Conservation (phyloP, 2,113 vertebrate species). For the Indicator indicator region DNA sequence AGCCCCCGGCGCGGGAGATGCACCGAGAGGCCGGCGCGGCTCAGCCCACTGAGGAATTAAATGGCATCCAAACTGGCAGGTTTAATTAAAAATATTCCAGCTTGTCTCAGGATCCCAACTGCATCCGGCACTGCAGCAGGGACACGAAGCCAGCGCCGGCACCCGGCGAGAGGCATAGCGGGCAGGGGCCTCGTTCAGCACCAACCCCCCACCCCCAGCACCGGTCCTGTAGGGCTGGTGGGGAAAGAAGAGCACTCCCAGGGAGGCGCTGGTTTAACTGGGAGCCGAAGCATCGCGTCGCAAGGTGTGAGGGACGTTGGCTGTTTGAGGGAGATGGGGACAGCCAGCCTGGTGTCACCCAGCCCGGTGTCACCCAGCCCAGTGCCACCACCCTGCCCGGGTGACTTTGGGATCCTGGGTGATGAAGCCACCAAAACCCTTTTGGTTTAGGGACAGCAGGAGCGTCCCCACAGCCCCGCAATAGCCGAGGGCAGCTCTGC, state of each 20-base stretch:
- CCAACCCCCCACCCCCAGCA: not conserved
- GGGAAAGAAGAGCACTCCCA: not conserved
- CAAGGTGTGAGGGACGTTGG: not conserved
- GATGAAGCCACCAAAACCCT: rapidly evolving
- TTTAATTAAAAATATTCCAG: constrained; percentile 60
- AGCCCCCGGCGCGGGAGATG: not conserved
- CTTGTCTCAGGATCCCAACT: constrained; percentile 12
- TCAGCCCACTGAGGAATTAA: constrained; percentile 39
- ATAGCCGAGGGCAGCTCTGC: not conserved
- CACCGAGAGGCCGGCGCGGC: not conserved
- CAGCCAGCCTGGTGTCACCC: not conserved
- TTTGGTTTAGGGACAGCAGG: rapidly evolving
- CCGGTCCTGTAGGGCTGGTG: rapidly evolving
- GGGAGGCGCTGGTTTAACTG: constrained; percentile 27
- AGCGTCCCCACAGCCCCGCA: not conserved
- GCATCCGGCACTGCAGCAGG: constrained; percentile 41
- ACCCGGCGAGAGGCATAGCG: not conserved
- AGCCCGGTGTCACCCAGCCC: too few relatives aligned
- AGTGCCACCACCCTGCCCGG: not conserved
- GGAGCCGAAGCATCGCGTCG: not conserved
- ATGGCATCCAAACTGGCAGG: constrained; percentile 48
- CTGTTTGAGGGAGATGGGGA: not conserved
- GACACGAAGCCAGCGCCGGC: not conserved
- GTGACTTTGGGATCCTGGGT: not conserved
- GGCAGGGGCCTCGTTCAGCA: not conserved